Base-by-base conservation (phyloP, 2,113 vertebrate species). In the Dromaius novaehollandiae region DNA sequence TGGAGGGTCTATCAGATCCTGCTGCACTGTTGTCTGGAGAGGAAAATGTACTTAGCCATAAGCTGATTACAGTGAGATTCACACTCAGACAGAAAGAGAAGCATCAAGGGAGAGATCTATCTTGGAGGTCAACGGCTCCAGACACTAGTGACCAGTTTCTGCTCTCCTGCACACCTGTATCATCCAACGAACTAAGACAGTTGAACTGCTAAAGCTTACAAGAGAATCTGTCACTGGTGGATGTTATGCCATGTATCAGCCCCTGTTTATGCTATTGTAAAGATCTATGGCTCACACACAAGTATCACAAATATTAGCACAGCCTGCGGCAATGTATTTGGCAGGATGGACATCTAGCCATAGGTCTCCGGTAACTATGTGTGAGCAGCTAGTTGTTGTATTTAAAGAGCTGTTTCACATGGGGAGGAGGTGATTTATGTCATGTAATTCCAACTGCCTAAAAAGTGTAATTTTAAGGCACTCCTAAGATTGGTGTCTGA, bases 21-120 rank as follows among this genome's bases (percentile, higher is more conserved):
- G 63, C 79, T 69, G 34, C 53, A 93, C 76, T 90, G 51, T 63
- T 91, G 65, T 94, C 95, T 96, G 76, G 20, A 89, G 93, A 91
- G 92, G 82, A 94, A 88, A 93, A 95, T 73, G 42, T 80, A 87
- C 79, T 96, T 96, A 86, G 71, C 75, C 70, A 60, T 84, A 95
- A 97, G 70, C 65, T n/a, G 82, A 84, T 68, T 88, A 58, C n/a
- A 55, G 76, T 76, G 88, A 89, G 48, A 56, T 65, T 94, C 14
- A 11, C 11, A 36, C 51, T 74, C 6, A 2, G 50, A 9, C 73
- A 84, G 68, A 86, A 73, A 81, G 83, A 50, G 26, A 60, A n/a
- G 48, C 38, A n/a, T 50, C 76, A 44, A 53, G 51, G 21, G 65
- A 73, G 65, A 26, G 58, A 48, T 68, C 78, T 85, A 26, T 32